phyloP scores from a whole-genome alignment of 2,797 vertebrate species.

The Cephalopachus bancanus region DNA sequence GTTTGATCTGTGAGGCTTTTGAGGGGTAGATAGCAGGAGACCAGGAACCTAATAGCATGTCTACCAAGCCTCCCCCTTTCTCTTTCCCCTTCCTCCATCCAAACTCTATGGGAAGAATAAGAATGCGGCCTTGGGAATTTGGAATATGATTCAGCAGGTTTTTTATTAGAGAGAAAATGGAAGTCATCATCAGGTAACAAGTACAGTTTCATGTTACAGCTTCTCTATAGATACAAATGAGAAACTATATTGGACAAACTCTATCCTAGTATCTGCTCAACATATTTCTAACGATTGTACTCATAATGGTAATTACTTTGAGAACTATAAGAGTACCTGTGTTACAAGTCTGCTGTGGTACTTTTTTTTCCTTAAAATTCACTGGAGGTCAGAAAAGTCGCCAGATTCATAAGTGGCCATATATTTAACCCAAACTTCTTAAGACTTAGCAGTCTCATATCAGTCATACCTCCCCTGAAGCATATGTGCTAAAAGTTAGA shows the following conservation, averaged over 20 bases:
- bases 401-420: background rate
- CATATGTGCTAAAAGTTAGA: background rate
- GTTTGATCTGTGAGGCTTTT: constrained; percentile 76
- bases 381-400: background rate
- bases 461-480: background rate
- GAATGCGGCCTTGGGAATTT: constrained; percentile 31
- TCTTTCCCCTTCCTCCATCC: background rate
- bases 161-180: background rate
- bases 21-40: constrained; percentile 59
- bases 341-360: background rate
- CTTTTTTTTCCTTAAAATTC: background rate
- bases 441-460: background rate
- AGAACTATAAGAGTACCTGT: background rate
- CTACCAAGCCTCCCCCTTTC: background rate
- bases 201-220: background rate
- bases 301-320: background rate
- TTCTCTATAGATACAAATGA: background rate
- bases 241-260: background rate
- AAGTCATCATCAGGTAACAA: background rate
- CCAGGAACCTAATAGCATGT: constrained; percentile 1
- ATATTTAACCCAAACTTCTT: background rate
- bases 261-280: constrained; percentile 26
- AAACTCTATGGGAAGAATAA: constrained; percentile 28
- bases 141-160: constrained; percentile 55
- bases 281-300: background rate